These are phyloP conservation scores for Leptura quadrifasciata DNA, from an alignment of 2,888 invertebrate species.

Conservation along the genomic window DNA sequence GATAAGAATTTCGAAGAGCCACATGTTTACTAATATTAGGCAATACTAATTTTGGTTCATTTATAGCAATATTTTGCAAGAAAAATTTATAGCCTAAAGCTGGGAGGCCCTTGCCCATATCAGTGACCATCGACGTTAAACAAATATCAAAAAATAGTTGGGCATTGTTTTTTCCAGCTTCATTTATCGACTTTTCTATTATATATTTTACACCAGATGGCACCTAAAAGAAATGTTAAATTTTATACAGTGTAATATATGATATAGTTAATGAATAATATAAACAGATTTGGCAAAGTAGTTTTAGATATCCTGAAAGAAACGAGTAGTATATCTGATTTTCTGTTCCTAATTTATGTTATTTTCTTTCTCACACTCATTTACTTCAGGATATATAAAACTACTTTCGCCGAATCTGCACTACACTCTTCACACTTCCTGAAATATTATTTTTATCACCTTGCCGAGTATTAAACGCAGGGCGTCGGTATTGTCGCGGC, in stretches of 20 bases:
- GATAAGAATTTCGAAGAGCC: constrained; percentile 83
- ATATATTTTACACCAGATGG: constrained; percentile 68
- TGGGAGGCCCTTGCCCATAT: constrained; percentile 81
- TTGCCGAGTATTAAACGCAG: too few relatives aligned
- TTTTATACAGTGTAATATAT: background rate
- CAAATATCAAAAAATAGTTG: constrained; percentile 84
- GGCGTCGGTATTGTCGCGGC: too few relatives aligned
- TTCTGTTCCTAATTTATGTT: too few relatives aligned
- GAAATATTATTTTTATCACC: too few relatives aligned
- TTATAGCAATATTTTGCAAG: constrained; percentile 81
- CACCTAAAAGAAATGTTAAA: constrained; percentile 58
- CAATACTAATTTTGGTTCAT: constrained; percentile 80
- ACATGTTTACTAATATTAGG: constrained; percentile 80
- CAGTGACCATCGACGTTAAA: constrained; percentile 82
- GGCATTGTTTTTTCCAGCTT: constrained; percentile 79
- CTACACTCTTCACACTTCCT: too few relatives aligned
- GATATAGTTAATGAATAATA: too few relatives aligned
- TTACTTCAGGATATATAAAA: too few relatives aligned
- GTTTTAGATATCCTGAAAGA: too few relatives aligned
- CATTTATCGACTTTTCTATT: constrained; percentile 75
- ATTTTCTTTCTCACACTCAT: too few relatives aligned
- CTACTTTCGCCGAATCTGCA: too few relatives aligned
- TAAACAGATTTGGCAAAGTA: too few relatives aligned
- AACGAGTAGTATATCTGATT: too few relatives aligned
- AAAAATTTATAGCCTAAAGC: constrained; percentile 83